Conservation (phyloP, 2,797 vertebrate species). For the Bryconaethiops microstoma region DNA sequence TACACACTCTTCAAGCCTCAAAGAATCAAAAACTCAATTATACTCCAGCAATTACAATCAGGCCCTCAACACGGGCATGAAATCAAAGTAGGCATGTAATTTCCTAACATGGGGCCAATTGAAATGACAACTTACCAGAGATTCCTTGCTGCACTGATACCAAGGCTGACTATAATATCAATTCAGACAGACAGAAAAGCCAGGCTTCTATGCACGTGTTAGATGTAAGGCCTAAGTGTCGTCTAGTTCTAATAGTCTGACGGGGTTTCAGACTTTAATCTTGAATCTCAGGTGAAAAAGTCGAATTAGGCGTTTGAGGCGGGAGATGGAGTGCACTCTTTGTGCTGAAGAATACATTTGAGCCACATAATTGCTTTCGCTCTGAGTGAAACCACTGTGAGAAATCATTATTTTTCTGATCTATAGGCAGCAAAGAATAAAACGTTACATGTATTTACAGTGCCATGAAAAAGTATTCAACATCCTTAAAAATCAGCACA, state of each 20-base stretch:
- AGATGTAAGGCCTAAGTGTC: neutral
- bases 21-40: constrained; percentile 27
- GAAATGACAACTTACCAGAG: constrained; percentile 2
- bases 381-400: neutral
- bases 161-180: neutral
- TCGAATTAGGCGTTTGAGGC: neutral
- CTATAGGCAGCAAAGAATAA: neutral
- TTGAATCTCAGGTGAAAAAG: neutral
- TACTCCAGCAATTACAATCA: constrained; percentile 17
- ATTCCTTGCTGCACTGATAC: neutral
- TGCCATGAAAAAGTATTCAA: no score
- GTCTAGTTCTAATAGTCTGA: constrained; percentile 8
- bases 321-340: neutral
- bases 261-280: neutral
- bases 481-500: no score
- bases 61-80: constrained; percentile 1
- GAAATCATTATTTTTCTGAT: neutral
- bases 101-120: constrained; percentile 16
- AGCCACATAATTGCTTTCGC: neutral
- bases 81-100: constrained; percentile 33
- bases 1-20: constrained; percentile 22
- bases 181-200: neutral
- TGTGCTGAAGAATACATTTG: neutral
- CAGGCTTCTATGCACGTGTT: neutral
- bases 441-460: neutral